These are phyloP conservation scores for Triops cancriformis DNA, from an alignment of 1,140 invertebrate species.

Conservation along the genomic window DNA sequence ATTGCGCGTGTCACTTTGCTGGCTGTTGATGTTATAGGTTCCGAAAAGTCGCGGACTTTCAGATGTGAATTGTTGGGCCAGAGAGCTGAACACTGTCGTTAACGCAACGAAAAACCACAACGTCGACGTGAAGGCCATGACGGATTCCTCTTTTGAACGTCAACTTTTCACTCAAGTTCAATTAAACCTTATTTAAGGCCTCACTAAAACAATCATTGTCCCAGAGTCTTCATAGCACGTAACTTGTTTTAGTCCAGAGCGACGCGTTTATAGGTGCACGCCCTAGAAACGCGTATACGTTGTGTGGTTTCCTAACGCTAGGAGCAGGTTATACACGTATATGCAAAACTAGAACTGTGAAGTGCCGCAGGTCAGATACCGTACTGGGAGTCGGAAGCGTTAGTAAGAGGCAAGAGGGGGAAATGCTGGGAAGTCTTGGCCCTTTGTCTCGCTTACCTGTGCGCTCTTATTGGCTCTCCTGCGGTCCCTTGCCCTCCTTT, in stretches of 20 bases:
- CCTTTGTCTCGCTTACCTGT: not conserved
- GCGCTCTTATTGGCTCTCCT: not conserved
- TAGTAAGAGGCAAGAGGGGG: not conserved
- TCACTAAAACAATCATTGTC: not conserved
- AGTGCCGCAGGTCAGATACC: conserved; percentile 2
- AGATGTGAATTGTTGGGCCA: conserved; percentile 14
- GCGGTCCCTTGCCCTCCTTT: not conserved
- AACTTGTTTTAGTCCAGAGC: not conserved
- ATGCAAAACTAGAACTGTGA: not conserved
- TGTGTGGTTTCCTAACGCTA: not conserved
- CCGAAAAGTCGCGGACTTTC: conserved; percentile 25
- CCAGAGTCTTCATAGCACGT: not conserved
- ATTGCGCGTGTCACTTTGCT: not conserved
- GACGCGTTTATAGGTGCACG: not conserved
- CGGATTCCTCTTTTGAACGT: not conserved
- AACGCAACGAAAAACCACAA: not conserved
- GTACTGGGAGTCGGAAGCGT: not conserved
- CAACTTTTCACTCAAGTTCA: not conserved
- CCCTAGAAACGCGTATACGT: not conserved
- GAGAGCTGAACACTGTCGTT: not conserved
- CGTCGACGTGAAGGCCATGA: not conserved
- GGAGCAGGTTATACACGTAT: not conserved
- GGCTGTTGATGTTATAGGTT: conserved; percentile 24
- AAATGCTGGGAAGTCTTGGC: not conserved
- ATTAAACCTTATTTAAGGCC: not conserved